These are phyloP conservation scores for Reticulitermes lucifugus DNA, from an alignment of 2,888 invertebrate genomes.

Conservation along the genomic window DNA sequence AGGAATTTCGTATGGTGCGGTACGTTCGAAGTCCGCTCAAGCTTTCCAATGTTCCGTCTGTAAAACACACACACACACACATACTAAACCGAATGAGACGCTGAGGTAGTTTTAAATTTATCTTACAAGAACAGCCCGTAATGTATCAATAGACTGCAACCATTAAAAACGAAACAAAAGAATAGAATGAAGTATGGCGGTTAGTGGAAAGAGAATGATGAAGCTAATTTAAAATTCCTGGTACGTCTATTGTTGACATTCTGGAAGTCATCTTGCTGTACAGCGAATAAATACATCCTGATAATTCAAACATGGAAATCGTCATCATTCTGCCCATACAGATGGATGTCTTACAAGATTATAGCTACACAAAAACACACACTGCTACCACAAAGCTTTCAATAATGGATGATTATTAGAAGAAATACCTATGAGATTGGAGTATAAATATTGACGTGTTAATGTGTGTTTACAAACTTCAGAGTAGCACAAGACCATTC, in stretches of 20 bases:
- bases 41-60: no score
- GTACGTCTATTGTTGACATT: slow-evolving; percentile 10
- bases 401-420: slow-evolving; percentile 12
- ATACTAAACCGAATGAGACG: neutral
- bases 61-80: no score
- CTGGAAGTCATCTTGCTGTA: slow-evolving; percentile 22
- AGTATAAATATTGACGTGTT: neutral
- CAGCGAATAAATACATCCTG: neutral
- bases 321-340: neutral
- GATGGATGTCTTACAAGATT: slow-evolving; percentile 7
- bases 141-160: neutral
- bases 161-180: slow-evolving; percentile 4
- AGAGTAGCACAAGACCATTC: neutral
- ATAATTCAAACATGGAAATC: slow-evolving; percentile 6
- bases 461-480: slow-evolving; percentile 3
- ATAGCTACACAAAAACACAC: slow-evolving; percentile 1
- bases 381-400: neutral
- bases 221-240: slow-evolving; percentile 20
- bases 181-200: neutral
- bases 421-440: neutral
- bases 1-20: no score
- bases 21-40: no score
- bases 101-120: neutral
- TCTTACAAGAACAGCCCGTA: neutral
- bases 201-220: neutral